Base-by-base conservation (phyloP, 2,113 vertebrate species). In the Pachycephala philippinensis region DNA sequence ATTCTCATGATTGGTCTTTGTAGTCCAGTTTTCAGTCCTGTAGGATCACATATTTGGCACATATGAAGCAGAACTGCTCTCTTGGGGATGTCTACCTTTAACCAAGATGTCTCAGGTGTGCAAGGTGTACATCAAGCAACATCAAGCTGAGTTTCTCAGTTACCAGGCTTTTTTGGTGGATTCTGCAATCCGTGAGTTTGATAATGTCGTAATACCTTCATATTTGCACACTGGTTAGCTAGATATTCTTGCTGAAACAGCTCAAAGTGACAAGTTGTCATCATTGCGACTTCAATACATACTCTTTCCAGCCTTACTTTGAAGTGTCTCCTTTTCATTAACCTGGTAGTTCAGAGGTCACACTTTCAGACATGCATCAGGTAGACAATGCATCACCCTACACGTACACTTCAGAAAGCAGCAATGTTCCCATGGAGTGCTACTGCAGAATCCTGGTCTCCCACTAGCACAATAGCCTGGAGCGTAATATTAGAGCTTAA, bases 401-500 rank as follows among this genome's bases (percentile, higher is more conserved):
- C 4, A 7, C 5, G 47, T 21, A 13, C 13, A 6, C 22, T 88
- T 68, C 42, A 63, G 85, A 84, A 82, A 65, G 15, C 59, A 82
- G 47, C 60, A 30, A 17, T 4, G 2, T 42, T 85, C 28, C 28
- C 45, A 54, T 28, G 74, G 31, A 87, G 44, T 60, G 26, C n/a
- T 86, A 70, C 40, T 78, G 69, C 24, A 59, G 66, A 93, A 92
- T 79, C 30, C 30, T 50, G 28, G 13, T 44, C 47, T 78, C 70
- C 57, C 72, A 89, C 75, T 24, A 49, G 81, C 74, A 84, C 47
- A 96, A 84, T 63, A 89, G 84, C 69, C 60, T 84, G 33, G 47
- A 52, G 69, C 0, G 8, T 60, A 86, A 90, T 93, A 95, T 90
- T 86, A 95, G 63, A 87, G 71, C 44, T 95, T 92, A 94, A 94